Percentiles rank a stretch among this genome's conserved stretches.
These are phyloP conservation scores for Ectemnius cavifrons DNA, from an alignment of 2,888 invertebrate genomes.

Conservation along the genomic window DNA sequence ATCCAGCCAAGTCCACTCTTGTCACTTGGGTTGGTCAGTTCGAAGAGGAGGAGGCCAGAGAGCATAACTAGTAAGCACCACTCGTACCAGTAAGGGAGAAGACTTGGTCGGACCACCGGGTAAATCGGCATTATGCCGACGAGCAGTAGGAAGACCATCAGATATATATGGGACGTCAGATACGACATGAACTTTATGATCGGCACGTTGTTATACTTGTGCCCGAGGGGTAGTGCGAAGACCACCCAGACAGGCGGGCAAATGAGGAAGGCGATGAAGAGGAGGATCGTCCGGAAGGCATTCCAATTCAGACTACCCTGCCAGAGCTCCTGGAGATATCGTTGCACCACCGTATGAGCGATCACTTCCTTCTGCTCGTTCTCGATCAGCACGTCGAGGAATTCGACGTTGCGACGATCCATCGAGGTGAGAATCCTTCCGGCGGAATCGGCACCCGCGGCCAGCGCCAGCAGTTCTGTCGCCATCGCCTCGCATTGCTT, in stretches of 20 bases:
- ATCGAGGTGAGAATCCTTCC: conserved; percentile 96
- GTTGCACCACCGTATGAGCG: conserved; percentile 97
- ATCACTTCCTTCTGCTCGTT: conserved; percentile 99
- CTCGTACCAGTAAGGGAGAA: conserved; percentile 97
- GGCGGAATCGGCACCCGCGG: conserved; percentile 96
- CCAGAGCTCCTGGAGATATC: conserved; percentile 98
- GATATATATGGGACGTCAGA: conserved; percentile 98
- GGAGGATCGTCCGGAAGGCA: conserved; percentile 94
- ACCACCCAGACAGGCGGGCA: conserved; percentile 98
- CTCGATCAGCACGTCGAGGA: conserved; percentile 97
- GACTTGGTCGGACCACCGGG: conserved; percentile 87
- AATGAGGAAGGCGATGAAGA: conserved; percentile 94
- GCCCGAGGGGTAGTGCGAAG: conserved; percentile 95
- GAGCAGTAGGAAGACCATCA: conserved; percentile 94
- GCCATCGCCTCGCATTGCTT: conserved; percentile 99
- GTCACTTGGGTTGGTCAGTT: conserved; percentile 98
- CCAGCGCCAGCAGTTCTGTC: conserved; percentile 94
- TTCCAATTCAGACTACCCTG: conserved; percentile 98
- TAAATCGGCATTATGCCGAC: conserved; percentile 94
- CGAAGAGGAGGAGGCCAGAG: conserved; percentile 95
- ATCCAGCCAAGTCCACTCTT: conserved; percentile 98
- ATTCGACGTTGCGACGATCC: conserved; percentile 95
- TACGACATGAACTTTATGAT: conserved; percentile 99
- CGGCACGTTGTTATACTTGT: conserved; percentile 98
- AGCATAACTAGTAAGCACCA: conserved; percentile 97